Evolutionary conservation across 2,113 vertebrate species (phyloP).

Genomic region (Regulus satrapa): DNA sequence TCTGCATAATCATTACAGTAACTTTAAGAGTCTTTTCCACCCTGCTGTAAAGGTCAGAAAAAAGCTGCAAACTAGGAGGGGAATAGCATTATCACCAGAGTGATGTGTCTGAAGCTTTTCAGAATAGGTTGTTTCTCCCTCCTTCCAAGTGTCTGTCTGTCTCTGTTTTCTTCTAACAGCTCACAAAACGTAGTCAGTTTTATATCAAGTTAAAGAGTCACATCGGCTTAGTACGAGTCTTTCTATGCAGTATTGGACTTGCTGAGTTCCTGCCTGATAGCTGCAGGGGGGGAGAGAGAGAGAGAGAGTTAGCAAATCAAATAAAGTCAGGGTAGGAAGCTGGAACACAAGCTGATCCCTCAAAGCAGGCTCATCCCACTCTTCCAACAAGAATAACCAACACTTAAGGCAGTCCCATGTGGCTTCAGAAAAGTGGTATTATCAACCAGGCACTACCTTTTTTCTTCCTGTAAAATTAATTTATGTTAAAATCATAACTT

Average conservation of each 20-base stretch:
- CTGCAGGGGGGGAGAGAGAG: constrained; percentile 59
- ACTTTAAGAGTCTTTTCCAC: constrained; percentile 74
- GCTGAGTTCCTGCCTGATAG: constrained; percentile 96
- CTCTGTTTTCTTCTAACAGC: constrained; percentile 67
- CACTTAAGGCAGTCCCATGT: accelerated
- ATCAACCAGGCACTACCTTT: background rate
- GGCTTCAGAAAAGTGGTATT: background rate
- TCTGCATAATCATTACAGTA: constrained; percentile 83
- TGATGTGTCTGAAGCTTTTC: constrained; percentile 68
- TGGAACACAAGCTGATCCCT: background rate
- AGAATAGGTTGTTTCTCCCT: constrained; percentile 59
- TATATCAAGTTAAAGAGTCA: constrained; percentile 74
- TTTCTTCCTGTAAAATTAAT: no score
- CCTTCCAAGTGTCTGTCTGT: constrained; percentile 70
- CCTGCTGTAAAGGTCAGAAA: constrained; percentile 73
- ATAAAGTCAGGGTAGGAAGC: background rate
- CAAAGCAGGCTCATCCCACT: background rate
- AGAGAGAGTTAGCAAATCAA: background rate
- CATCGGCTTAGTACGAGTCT: constrained; percentile 59
- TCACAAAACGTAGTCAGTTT: constrained; percentile 74
- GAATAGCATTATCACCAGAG: constrained; percentile 68
- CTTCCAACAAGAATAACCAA: background rate
- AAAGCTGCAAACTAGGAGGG: constrained; percentile 74
- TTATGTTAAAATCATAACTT: background rate
- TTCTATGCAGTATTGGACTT: constrained; percentile 91